Evolutionary conservation across 2,888 invertebrate genomes (phyloP).

Genomic region (Drosophila gaucha): DNA sequence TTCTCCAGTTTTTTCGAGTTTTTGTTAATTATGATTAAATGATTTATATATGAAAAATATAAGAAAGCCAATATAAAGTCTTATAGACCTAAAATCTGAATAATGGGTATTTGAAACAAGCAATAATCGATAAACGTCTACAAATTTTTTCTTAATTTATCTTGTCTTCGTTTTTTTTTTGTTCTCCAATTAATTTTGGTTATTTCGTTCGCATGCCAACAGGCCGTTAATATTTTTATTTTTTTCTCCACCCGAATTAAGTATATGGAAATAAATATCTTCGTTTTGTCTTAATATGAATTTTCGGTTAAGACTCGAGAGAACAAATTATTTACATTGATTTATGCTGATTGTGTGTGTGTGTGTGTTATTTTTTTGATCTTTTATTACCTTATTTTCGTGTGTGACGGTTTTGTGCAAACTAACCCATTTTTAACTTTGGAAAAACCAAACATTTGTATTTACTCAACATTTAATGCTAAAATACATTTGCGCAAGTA

Average conservation of each 20-base stretch:
- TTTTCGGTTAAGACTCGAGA: not conserved
- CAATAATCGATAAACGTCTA: slow-evolving; percentile 2
- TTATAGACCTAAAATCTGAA: not conserved
- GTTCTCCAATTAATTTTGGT: slow-evolving; percentile 19
- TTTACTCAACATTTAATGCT: slow-evolving; percentile 53
- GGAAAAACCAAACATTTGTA: slow-evolving; percentile 64
- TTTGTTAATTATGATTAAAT: no score
- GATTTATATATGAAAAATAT: no score
- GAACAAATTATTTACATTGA: slow-evolving; percentile 42
- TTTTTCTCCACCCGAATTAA: slow-evolving; percentile 1
- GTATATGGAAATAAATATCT: slow-evolving; percentile 35
- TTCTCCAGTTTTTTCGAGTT: no score
- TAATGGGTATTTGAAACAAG: not conserved
- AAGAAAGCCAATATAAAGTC: not conserved
- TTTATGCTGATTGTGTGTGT: slow-evolving; percentile 26
- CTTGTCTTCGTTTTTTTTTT: not conserved
- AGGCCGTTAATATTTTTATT: slow-evolving; percentile 36
- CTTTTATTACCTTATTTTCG: slow-evolving; percentile 7
- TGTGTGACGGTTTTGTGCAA: slow-evolving; percentile 13
- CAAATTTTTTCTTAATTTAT: not conserved
- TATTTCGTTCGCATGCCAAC: slow-evolving; percentile 54
- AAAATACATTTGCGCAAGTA: slow-evolving; percentile 68
- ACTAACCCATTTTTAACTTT: slow-evolving; percentile 58
- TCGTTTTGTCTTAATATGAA: slow-evolving; percentile 23
- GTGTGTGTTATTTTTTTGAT: not conserved